Evolutionary conservation across 2,797 vertebrate genomes (phyloP).

Genomic region (Ciconia nigra): DNA sequence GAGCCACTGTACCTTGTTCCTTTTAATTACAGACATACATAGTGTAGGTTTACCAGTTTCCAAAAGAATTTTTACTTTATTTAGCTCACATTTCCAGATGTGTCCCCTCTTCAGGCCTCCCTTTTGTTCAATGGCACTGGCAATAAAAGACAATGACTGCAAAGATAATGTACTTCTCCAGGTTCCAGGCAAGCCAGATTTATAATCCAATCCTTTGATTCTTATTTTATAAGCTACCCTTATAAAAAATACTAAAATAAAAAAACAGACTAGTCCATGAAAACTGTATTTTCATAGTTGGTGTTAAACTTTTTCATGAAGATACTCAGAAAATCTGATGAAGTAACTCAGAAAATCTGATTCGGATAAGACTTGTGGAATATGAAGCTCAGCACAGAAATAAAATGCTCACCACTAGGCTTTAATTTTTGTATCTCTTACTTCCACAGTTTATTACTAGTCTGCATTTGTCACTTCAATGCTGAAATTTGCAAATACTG

Average conservation of each 20-base stretch:
- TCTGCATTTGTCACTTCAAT: neutral
- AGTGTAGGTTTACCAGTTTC: constrained; percentile 25
- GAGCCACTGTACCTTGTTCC: neutral
- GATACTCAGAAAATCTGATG: neutral
- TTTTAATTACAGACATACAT: constrained; percentile 33
- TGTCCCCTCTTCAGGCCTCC: neutral
- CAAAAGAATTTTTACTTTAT: constrained; percentile 47
- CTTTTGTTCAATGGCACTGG: neutral
- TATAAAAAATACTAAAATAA: neutral
- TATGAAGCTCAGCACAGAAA: neutral
- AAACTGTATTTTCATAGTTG: neutral
- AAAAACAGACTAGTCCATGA: neutral
- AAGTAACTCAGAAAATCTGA: neutral
- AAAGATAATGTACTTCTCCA: neutral
- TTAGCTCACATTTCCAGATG: constrained; percentile 55
- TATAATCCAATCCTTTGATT: neutral
- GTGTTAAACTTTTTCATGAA: neutral
- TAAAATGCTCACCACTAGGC: neutral
- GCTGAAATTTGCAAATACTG: neutral
- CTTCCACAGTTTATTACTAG: neutral
- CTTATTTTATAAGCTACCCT: neutral
- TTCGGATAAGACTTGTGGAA: neutral
- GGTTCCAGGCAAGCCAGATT: neutral
- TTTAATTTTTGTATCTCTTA: neutral
- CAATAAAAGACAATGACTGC: constrained; percentile 27